Conservation (phyloP, 37 sponge, comb jelly and placozoan species). For the Chondrilla cf. caribensis region DNA sequence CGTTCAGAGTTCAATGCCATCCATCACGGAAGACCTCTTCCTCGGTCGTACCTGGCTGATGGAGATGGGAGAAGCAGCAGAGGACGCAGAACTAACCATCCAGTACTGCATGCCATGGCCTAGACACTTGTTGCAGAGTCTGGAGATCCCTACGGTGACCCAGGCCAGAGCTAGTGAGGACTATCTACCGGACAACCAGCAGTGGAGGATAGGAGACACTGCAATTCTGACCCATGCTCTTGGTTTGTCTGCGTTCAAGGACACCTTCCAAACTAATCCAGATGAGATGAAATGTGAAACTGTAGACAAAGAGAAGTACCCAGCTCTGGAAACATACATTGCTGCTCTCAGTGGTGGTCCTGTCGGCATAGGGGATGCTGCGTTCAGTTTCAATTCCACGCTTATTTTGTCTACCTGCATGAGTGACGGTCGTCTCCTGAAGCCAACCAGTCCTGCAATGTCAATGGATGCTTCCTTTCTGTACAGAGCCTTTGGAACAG, state of each 20-base stretch:
- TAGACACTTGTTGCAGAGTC: no score
- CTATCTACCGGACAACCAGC: conserved; percentile 37
- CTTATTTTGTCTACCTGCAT: conserved; percentile 46
- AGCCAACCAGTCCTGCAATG: conserved; percentile 38
- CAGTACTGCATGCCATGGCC: conserved; percentile 73
- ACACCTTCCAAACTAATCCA: conserved; percentile 43
- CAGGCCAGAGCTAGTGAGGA: conserved; percentile 44
- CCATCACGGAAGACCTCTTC: conserved; percentile 15
- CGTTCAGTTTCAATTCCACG: conserved; percentile 11
- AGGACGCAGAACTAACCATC: conserved; percentile 24
- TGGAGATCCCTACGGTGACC: conserved; percentile 45
- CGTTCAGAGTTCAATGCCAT: background rate
- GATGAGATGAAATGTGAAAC: conserved; percentile 27
- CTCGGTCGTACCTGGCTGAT: conserved; percentile 45
- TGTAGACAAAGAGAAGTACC: conserved; percentile 7
- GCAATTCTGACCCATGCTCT: conserved; percentile 38
- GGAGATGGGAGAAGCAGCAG: conserved; percentile 60
- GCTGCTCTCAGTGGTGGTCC: conserved; percentile 40
- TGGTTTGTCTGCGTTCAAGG: conserved; percentile 56
- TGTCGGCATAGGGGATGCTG: conserved; percentile 30
- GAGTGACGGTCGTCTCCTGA: conserved; percentile 34
- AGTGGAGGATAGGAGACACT: conserved; percentile 63
- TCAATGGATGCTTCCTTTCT: conserved; percentile 27
- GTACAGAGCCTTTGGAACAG: conserved; percentile 29
- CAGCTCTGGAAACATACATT: conserved; percentile 30